Percentiles rank a stretch among this genome's conserved stretches.
These are phyloP conservation scores for Campopleginae sp. DNA, from an alignment of 2,888 invertebrate species.

Conservation along the genomic window DNA sequence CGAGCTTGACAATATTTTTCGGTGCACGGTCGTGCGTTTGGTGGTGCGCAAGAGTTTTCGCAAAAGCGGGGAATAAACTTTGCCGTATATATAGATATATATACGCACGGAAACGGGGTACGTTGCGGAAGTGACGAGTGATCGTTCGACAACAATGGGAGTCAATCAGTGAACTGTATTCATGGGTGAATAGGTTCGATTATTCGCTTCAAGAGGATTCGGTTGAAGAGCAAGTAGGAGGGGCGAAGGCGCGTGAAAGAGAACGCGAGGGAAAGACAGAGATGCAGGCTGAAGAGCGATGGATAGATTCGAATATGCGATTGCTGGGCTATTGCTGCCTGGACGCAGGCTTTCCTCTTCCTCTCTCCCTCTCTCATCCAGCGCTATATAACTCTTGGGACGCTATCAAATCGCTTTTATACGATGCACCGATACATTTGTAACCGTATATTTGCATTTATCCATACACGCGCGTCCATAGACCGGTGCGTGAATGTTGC, in stretches of 20 bases:
- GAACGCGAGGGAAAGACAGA: slow-evolving; percentile 24
- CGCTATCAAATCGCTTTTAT: slow-evolving; percentile 51
- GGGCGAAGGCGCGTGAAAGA: slow-evolving; percentile 38
- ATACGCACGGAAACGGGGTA: slow-evolving; percentile 66
- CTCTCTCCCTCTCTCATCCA: neutral
- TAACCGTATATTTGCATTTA: slow-evolving; percentile 17
- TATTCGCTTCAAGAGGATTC: slow-evolving; percentile 76
- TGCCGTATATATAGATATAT: slow-evolving; percentile 50
- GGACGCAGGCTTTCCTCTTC: slow-evolving; percentile 24
- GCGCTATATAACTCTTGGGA: slow-evolving; percentile 23
- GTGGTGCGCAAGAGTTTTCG: slow-evolving; percentile 52
- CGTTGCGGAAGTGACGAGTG: slow-evolving; percentile 79
- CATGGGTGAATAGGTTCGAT: slow-evolving; percentile 80
- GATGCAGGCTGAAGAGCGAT: slow-evolving; percentile 12
- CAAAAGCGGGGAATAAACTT: slow-evolving; percentile 71
- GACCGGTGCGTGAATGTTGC: neutral
- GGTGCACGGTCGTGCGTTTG: slow-evolving; percentile 2
- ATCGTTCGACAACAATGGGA: slow-evolving; percentile 81
- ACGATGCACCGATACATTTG: neutral
- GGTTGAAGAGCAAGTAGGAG: slow-evolving; percentile 44
- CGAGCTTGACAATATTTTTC: slow-evolving; percentile 31
- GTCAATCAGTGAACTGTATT: slow-evolving; percentile 82
- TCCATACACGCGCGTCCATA: slow-evolving; percentile 6
- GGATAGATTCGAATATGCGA: slow-evolving; percentile 35
- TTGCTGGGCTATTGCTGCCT: slow-evolving; percentile 35